Percentiles rank a stretch among this genome's conserved stretches.
These are phyloP conservation scores for Smithornis capensis DNA, from an alignment of 2,113 vertebrate species.

Conservation along the genomic window DNA sequence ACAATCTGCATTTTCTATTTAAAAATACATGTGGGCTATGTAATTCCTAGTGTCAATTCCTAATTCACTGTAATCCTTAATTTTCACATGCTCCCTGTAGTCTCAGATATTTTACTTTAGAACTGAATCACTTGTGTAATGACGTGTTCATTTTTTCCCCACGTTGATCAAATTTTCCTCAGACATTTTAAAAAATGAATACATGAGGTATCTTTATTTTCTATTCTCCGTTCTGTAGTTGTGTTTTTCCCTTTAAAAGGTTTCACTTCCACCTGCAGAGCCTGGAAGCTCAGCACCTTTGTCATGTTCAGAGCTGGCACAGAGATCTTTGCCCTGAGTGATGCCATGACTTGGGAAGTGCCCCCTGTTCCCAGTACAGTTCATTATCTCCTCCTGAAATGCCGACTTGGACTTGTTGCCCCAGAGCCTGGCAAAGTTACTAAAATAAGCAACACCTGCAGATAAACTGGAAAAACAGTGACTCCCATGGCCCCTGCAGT, in stretches of 20 bases:
- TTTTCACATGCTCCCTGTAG: background rate
- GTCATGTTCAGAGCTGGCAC: background rate
- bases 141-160: background rate
- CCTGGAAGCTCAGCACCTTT: background rate
- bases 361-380: background rate
- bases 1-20: background rate
- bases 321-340: background rate
- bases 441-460: background rate
- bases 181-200: background rate
- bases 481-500: background rate
- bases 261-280: background rate
- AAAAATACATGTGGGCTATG: background rate
- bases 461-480: background rate
- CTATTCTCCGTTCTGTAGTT: background rate
- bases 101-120: background rate
- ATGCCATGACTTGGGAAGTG: background rate
- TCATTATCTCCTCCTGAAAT: background rate
- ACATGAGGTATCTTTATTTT: background rate
- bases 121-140: background rate
- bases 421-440: background rate
- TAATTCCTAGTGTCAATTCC: background rate
- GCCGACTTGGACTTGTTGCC: background rate
- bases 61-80: background rate
- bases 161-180: background rate
- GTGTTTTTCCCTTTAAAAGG: background rate